Base-by-base conservation (phyloP, 1,140 invertebrate genomes). In the Whitmania pigra region DNA sequence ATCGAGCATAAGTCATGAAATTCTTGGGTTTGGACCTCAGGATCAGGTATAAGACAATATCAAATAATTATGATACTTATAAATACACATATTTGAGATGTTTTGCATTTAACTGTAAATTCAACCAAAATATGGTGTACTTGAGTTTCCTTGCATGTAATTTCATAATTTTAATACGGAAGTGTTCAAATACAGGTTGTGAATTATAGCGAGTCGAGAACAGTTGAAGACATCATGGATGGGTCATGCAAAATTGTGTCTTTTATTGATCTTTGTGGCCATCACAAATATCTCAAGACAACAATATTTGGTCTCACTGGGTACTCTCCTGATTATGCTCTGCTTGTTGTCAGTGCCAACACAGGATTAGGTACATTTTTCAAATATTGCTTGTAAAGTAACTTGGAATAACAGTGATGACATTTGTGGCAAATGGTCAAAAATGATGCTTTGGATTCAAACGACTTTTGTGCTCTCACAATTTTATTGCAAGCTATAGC, bases 231-330 rank as follows among this genome's bases (percentile, higher is more conserved):
- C 77, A 97, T 98, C 67, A 93, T 79, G 77, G 81, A 82, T 68
- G 77, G 78, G 22, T 83, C 82, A 13, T 80, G 75, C 53, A 75
- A 84, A 81, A 82, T 86, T 43, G 83, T 99, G 70, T 99, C 96
- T 49, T 99, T 99, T 80, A 99, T 99, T 78, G 96, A 99, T 86
- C 85, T 99, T 75, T 96, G 96, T 71, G 96, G 96, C 5, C 96
- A 99, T 84, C 96, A 99, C 83, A 88, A 93, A 71, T 99, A 99
- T 84, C 86, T 99, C 72, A 99, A 99, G 85, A 99, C 96, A 29
- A 99, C 95, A 67, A 92, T 94, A 29, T 98, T 97, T 85, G 96
- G 96, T 73, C 97, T 99, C 94, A 99, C 96, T 15, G 96, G 96
- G 9, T 95, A 99, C 85, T 91, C 91, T 57, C 97, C 97, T 15